Evolutionary conservation across 2,888 invertebrate genomes (phyloP).

Genomic region (Rotaria macrura): DNA sequence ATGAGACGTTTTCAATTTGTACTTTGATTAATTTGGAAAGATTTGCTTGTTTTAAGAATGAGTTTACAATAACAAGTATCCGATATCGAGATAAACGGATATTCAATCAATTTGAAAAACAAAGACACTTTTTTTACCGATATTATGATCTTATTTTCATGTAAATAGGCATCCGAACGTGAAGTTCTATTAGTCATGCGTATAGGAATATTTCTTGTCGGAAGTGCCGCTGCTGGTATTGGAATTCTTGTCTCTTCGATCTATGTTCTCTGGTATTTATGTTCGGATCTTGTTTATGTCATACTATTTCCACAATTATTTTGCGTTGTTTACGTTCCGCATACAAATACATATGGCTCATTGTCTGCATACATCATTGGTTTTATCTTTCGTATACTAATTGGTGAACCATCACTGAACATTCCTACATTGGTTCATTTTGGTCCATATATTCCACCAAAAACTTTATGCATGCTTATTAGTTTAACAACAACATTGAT

Average conservation of each 20-base stretch:
- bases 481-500: slow-evolving; percentile 38
- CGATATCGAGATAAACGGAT: background rate
- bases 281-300: slow-evolving; percentile 94
- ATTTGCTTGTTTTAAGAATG: no score
- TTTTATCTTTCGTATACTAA: slow-evolving; percentile 64
- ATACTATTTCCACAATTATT: slow-evolving; percentile 93
- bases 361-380: slow-evolving; percentile 61
- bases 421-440: slow-evolving; percentile 71
- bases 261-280: slow-evolving; percentile 95
- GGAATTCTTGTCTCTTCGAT: slow-evolving; percentile 89
- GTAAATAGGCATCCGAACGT: slow-evolving; percentile 71
- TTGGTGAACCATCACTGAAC: slow-evolving; percentile 73
- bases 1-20: no score
- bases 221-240: slow-evolving; percentile 77
- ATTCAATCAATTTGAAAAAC: background rate
- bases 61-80: background rate
- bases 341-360: slow-evolving; percentile 84
- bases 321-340: slow-evolving; percentile 82
- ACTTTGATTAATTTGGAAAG: no score
- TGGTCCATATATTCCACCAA: slow-evolving; percentile 75
- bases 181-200: slow-evolving; percentile 76
- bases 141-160: background rate
- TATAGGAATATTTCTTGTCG: slow-evolving; percentile 72
- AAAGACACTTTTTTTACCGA: no score
- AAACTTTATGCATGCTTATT: slow-evolving; percentile 80